Evolutionary conservation across 2,113 vertebrate genomes (phyloP).

Genomic region (Nestor notabilis): DNA sequence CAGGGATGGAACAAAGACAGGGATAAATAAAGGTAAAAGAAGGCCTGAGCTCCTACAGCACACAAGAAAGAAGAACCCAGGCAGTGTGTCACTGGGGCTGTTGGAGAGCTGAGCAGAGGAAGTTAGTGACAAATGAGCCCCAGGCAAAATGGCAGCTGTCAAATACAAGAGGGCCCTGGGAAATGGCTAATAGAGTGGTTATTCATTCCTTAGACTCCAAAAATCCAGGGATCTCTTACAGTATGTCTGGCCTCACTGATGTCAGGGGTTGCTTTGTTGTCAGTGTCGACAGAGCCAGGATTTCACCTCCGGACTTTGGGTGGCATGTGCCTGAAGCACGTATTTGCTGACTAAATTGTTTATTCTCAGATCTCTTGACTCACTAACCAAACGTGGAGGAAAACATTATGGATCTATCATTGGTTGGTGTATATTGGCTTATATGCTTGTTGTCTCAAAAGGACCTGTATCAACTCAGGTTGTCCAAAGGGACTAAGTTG

Average conservation of each 20-base stretch:
- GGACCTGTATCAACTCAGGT: neutral
- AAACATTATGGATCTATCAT: neutral
- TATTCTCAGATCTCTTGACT: neutral
- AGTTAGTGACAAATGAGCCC: neutral
- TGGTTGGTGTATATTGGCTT: neutral
- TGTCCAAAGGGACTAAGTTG: neutral
- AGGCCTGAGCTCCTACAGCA: neutral
- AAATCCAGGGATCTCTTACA: neutral
- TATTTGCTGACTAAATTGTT: neutral
- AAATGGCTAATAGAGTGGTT: neutral
- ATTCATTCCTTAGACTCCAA: neutral
- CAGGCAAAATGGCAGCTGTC: neutral
- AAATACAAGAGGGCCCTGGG: neutral
- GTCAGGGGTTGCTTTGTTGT: neutral
- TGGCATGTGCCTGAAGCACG: neutral
- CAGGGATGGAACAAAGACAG: neutral
- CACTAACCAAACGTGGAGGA: neutral
- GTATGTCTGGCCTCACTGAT: neutral
- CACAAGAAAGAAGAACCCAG: neutral
- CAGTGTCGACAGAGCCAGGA: accelerated
- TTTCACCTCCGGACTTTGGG: neutral
- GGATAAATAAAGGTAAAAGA: constrained; percentile 9
- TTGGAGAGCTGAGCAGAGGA: neutral
- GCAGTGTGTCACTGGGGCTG: neutral
- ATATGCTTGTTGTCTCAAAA: neutral